Evolutionary conservation across 92 coral and sea anemone species (phyloP).

Genomic region (Virgularia gustaviana): DNA sequence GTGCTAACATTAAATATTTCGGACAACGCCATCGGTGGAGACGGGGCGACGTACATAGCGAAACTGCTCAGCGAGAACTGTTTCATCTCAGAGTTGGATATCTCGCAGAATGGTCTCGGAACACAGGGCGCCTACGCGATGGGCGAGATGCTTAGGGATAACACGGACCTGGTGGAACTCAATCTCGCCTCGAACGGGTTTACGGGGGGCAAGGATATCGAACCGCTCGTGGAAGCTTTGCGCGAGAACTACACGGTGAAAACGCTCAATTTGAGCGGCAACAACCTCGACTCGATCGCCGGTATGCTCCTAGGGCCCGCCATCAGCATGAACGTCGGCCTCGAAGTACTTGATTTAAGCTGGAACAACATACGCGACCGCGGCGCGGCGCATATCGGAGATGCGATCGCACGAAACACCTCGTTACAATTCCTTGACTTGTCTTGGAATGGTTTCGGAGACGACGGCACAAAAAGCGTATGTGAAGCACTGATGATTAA

Average conservation of each 20-base stretch:
- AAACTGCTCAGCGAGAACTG: slow-evolving; percentile 91
- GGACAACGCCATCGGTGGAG: slow-evolving; percentile 71
- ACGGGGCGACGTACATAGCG: slow-evolving; percentile 85
- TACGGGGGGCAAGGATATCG: slow-evolving; percentile 75
- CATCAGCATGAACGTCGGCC: slow-evolving; percentile 78
- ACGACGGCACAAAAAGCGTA: slow-evolving; percentile 79
- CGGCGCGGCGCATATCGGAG: slow-evolving; percentile 78
- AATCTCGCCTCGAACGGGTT: slow-evolving; percentile 73
- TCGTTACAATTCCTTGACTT: slow-evolving; percentile 73
- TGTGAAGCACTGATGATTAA: slow-evolving; percentile 71
- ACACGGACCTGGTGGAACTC: slow-evolving; percentile 73
- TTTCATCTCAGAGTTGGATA: slow-evolving; percentile 80
- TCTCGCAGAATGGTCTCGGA: slow-evolving; percentile 75
- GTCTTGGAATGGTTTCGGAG: slow-evolving; percentile 94
- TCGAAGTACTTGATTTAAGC: slow-evolving; percentile 79
- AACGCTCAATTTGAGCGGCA: slow-evolving; percentile 75
- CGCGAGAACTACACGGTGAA: slow-evolving; percentile 81
- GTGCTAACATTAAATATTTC: slow-evolving; percentile 65
- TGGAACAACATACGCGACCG: slow-evolving; percentile 84
- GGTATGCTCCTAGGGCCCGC: slow-evolving; percentile 94
- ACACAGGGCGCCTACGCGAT: slow-evolving; percentile 96
- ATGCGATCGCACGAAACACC: slow-evolving; percentile 70
- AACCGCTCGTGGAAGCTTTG: slow-evolving; percentile 90
- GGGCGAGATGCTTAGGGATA: slow-evolving; percentile 80
- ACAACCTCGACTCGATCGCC: slow-evolving; percentile 69